Percentiles rank a stretch among this genome's conserved stretches.
Evolutionary conservation across 2,888 invertebrate species (phyloP).

Genomic region (Polyploca ridens): DNA sequence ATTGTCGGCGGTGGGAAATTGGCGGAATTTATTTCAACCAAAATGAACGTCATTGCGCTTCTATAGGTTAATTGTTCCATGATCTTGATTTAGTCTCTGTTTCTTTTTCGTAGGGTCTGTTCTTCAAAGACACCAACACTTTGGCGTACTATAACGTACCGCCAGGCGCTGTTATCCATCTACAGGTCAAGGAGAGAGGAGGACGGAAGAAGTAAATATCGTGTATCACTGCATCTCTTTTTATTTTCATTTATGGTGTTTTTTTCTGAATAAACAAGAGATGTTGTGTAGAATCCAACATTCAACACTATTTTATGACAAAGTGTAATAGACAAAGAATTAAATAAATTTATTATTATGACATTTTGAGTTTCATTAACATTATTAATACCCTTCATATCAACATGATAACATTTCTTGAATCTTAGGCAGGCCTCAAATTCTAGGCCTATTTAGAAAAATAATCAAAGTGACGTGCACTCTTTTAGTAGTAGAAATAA

Average conservation of each 20-base stretch:
- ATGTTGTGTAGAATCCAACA: neutral
- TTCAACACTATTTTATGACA: neutral
- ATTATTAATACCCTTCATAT: neutral
- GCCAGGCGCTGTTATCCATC: constrained; percentile 92
- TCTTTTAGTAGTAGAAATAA: no score
- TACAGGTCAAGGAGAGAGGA: constrained; percentile 98
- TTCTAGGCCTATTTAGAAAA: no score
- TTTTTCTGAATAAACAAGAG: no score
- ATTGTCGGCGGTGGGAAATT: no score
- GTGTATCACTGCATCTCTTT: neutral
- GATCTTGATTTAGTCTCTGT: neutral
- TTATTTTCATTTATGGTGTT: neutral
- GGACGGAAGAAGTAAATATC: constrained; percentile 95
- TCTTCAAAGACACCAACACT: constrained; percentile 98
- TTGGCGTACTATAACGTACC: constrained; percentile 98
- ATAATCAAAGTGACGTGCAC: no score
- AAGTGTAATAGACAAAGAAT: neutral
- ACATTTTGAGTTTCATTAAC: neutral
- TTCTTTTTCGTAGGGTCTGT: constrained; percentile 91
- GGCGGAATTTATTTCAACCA: no score
- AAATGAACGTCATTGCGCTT: no score
- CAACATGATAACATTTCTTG: no score
- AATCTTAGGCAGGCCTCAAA: no score
- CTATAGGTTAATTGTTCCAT: no score
- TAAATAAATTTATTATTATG: neutral